Evolutionary conservation across 2,113 vertebrate species (phyloP), one percentile per base, ranked within the genome.

Genomic region (Sisor rabdophorus): DNA sequence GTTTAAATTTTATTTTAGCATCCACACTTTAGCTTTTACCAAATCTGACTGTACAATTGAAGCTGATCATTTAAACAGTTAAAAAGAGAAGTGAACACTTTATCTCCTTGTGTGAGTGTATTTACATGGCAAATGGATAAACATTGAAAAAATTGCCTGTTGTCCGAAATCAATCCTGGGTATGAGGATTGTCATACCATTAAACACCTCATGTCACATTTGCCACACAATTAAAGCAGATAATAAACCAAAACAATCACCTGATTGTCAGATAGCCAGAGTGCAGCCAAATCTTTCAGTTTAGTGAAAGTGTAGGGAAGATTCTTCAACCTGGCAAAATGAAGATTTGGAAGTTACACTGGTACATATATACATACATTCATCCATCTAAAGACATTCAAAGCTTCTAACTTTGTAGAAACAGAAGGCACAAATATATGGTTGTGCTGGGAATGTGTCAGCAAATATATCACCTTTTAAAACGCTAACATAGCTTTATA

Each of bases 221-320:
- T 48, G 20, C 60, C 32, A 50, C 17, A 20, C 44, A 69, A 36
- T 55, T 60, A 60, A 73, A 58, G 28, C 36, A 4, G 24, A 71
- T 48, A 24, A 26, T 47, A 32, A n/a, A 10, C 24, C 2, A 44
- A 60, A 47, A 64, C 58, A 55, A 54, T 84, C 92, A 99, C 97
- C 96, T 99, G 97, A 93, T 99, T 99, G 93, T 99, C 97, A 87
- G 97, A 99, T 76, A 99, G 95, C 97, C 97, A 99, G 79, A 99
- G 85, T 88, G 97, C 97, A 85, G 97, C 97, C 81, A 99, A 93
- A 82, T 99, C 97, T 84, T 98, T 98, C 79, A 99, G 94, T 83
- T 98, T 99, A 6, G 97, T 97, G 72, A 99, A 99, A 79, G 94
- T 98, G 90, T 98, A 98, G 4, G 97, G 97, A 64, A 99, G 92